Evolutionary conservation across 2,113 vertebrate species (phyloP).

Genomic region (Charadrius vociferus): DNA sequence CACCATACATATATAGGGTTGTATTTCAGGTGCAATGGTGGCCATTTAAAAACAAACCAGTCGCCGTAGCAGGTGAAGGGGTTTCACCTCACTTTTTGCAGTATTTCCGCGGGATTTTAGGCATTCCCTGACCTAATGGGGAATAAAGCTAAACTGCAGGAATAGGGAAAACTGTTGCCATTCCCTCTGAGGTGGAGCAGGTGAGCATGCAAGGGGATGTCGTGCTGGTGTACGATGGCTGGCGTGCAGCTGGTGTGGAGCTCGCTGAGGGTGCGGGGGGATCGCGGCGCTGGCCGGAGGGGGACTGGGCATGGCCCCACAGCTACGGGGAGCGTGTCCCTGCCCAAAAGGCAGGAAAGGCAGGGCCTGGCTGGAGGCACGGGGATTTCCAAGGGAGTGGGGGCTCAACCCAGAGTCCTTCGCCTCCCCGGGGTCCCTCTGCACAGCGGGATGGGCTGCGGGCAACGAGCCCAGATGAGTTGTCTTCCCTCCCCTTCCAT

Average conservation of each 20-base stretch:
- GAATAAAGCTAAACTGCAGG: neutral
- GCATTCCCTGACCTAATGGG: rapidly evolving
- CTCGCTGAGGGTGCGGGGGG: neutral
- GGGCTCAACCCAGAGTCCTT: neutral
- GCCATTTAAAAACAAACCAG: rapidly evolving
- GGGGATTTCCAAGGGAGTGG: rapidly evolving
- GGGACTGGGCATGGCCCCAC: neutral
- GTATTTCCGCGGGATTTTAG: rapidly evolving
- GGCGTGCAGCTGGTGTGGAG: neutral
- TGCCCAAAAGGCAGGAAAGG: too few relatives aligned
- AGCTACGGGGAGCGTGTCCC: rapidly evolving
- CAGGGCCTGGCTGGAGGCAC: neutral
- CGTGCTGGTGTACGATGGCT: rapidly evolving
- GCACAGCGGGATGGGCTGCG: rapidly evolving
- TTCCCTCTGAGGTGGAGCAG: rapidly evolving
- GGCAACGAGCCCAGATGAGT: neutral
- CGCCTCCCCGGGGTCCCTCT: neutral
- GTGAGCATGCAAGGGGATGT: rapidly evolving
- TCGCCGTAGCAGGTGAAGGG: neutral
- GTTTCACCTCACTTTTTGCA: neutral
- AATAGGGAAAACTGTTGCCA: neutral
- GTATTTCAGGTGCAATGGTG: neutral
- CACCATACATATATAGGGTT: rapidly evolving
- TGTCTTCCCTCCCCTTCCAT: neutral
- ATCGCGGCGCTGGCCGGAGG: rapidly evolving